Base-by-base conservation (phyloP, 2,888 invertebrate species). In the Xanthia togata region DNA sequence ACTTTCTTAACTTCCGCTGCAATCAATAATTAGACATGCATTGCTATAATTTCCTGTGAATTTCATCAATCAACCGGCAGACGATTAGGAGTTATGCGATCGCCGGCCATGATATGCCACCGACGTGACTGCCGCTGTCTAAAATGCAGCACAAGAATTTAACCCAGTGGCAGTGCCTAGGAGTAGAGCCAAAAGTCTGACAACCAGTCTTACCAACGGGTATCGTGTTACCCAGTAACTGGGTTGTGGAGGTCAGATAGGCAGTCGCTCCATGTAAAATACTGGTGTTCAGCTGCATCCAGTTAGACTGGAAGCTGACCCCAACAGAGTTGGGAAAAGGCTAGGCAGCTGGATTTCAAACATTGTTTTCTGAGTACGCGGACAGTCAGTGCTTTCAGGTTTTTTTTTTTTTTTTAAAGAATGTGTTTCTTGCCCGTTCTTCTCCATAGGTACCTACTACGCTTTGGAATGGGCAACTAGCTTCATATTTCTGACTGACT, bases 31-130 rank as follows among this genome's bases (percentile, higher is more conserved):
- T 80, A 65, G 82, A 69, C 55, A 50, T 11, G 67, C 35, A 50
- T 82, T 80, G 79, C 77, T 69, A 41, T 64, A 65, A n/a, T 76
- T 60, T 82, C 79, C 79, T 65, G 65, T 35, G 4, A 67, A 50
- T 80, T 80, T 76, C 82, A 82, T 82, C 79, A 80, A 80, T 80
- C 82, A 60, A 64, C 69, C 47, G 82, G 60, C 81, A 47, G 67
- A 1, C 35, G 47, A 31, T 79, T 55, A 55, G 9, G 26, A 11
- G 3, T 73, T 50, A 20, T 53, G 65, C 63, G 65, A 67, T 75
- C 14, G 6, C 14, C 26, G 62, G 50, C 41, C 14, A n/a, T 67
- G 76, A 68, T 81, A 74, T 53, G 12, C 41, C 17, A n/a, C 31
- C 12, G 47, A 67, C 1, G 23, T 2, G 5, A 11, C 35, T 0